phyloP scores from a whole-genome alignment of 2,113 vertebrate species.

The Trichomycterus rosablanca region DNA sequence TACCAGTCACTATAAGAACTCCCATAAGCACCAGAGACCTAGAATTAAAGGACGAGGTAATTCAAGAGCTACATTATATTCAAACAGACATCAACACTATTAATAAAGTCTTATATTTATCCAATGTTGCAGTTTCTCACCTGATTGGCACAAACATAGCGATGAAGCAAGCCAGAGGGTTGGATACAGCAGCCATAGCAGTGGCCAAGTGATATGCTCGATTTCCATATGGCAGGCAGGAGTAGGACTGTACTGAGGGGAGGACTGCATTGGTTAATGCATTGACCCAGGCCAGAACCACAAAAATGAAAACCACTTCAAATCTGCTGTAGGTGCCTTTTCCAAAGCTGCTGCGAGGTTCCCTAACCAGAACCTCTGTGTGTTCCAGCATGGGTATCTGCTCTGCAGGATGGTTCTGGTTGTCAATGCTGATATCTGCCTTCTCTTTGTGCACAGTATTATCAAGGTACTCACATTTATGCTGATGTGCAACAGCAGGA shows the following conservation, averaged over 20 bases:
- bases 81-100: too few relatives aligned
- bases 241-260: conserved; percentile 78
- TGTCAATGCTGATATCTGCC: conserved; percentile 52
- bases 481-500: conserved; percentile 61
- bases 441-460: conserved; percentile 43
- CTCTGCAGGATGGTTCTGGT: conserved; percentile 54
- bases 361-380: conserved; percentile 12
- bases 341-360: conserved; percentile 55
- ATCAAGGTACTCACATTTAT: conserved; percentile 53
- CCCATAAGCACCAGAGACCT: conserved; percentile 70
- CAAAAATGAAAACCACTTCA: conserved; percentile 67
- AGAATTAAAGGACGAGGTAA: conserved; percentile 19
- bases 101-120: neutral
- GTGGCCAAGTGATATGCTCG: conserved; percentile 74
- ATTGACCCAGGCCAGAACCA: conserved; percentile 75
- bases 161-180: conserved; percentile 77
- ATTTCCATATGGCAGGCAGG: conserved; percentile 78
- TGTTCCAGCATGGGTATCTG: conserved; percentile 66
- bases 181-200: conserved; percentile 72
- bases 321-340: conserved; percentile 53
- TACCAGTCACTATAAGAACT: conserved; percentile 59
- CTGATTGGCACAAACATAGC: conserved; percentile 71
- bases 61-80: neutral
- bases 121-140: conserved; percentile 48
- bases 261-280: conserved; percentile 77